Base-by-base conservation (phyloP, 2,797 vertebrate species). In the Naso thynnoides region DNA sequence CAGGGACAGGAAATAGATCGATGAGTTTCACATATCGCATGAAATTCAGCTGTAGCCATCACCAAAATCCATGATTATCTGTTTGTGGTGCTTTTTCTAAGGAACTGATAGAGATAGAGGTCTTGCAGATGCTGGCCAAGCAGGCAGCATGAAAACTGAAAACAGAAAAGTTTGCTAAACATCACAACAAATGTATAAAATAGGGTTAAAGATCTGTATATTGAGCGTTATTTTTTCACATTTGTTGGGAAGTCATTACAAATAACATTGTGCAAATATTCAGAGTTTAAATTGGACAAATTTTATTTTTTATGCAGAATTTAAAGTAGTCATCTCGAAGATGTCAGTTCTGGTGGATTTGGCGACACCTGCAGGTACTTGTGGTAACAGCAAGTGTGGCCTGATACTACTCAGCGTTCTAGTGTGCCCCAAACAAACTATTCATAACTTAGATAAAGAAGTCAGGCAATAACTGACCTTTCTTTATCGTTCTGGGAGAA, bases 51-150 rank as follows among this genome's bases (percentile, higher is more conserved):
- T 38, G 78, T 42, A 75, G 77, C 52, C 65, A 38, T 78, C 61
- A 47, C 47, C 29, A 41, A 50, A 66, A 49, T 66, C 69, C 33
- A 56, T 47, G 3, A 36, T 29, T 4, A 74, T 29, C 36, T 14
- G 71, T 19, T 49, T n/a, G 31, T 47, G 69, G 60, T 82, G 74
- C 61, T 79, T 44, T 61, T 76, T 61, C 38, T 60, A 50, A 71
- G 55, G 38, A 47, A 19, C 24, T n/a, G 27, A 38, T 39, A 0
- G 36, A 60, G n/a, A 49, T 45, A 23, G 15, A 8, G 19, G n/a
- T 76, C 26, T 13, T 42, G 24, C 26, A 69, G 64, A 49, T 64
- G 21, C 23, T 45, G n/a, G 39, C 52, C 38, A 14, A 26, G 18
- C 50, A 44, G 0, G 0, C 60, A 15, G n/a, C 23, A 48, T 15